These are phyloP conservation scores for Callospermophilus lateralis DNA, from an alignment of 2,113 vertebrate genomes.

Conservation along the genomic window DNA sequence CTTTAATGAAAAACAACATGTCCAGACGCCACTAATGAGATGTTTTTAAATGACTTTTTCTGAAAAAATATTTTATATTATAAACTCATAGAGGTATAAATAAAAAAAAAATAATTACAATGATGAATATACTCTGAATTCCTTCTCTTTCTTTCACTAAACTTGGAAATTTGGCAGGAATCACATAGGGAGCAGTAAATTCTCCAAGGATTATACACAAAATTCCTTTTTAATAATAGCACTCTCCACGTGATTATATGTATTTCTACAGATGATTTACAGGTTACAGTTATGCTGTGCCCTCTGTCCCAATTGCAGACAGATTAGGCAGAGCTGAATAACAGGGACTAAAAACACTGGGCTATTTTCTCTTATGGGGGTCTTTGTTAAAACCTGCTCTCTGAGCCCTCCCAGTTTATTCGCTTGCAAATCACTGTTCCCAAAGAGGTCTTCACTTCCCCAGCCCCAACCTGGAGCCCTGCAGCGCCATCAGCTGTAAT, in stretches of 20 bases:
- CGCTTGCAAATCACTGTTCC: conserved; percentile 88
- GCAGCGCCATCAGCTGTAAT: conserved; percentile 83
- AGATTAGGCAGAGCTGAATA: conserved; percentile 80
- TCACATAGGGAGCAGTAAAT: background rate
- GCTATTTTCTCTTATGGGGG: conserved; percentile 77
- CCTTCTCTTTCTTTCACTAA: conserved; percentile 46
- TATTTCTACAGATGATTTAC: conserved; percentile 71
- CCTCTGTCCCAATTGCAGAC: conserved; percentile 73
- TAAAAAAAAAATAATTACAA: background rate
- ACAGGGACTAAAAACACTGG: conserved; percentile 56
- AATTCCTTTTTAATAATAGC: background rate
- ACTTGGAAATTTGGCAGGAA: conserved; percentile 62
- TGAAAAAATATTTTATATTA: conserved; percentile 59
- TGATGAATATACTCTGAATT: background rate
- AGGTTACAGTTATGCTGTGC: conserved; percentile 70
- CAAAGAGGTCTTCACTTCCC: conserved; percentile 66
- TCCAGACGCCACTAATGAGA: background rate
- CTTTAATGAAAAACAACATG: conserved; percentile 5
- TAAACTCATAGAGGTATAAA: background rate
- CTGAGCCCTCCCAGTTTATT: conserved; percentile 86
- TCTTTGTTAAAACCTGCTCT: conserved; percentile 86
- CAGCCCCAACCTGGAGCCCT: conserved; percentile 79
- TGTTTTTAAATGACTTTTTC: conserved; percentile 4
- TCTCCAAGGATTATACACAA: background rate
- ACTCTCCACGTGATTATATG: background rate